Conservation (phyloP, 2,113 vertebrate species). For the Gracilinanus agilis region DNA sequence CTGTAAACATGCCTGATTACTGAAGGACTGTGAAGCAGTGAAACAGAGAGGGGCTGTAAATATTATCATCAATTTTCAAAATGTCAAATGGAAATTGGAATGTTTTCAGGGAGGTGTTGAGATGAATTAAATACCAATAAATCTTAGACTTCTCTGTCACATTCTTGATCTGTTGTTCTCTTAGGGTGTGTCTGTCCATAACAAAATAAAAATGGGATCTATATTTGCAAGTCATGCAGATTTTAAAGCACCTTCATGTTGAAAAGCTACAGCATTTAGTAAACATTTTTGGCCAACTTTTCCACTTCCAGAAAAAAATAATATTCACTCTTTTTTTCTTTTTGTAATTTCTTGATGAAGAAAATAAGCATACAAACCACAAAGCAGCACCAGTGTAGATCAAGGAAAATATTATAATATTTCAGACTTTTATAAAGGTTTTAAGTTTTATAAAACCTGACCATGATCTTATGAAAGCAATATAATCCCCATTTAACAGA, state of each 20-base stretch:
- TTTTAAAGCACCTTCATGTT: background rate
- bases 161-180: slow-evolving; percentile 8
- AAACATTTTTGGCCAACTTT: background rate
- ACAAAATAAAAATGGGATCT: background rate
- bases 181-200: background rate
- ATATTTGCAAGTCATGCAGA: background rate
- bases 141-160: background rate
- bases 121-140: slow-evolving; percentile 6
- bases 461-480: background rate
- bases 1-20: background rate
- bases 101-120: slow-evolving; percentile 14
- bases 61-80: slow-evolving; percentile 11
- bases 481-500: background rate
- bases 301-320: background rate
- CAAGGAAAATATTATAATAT: background rate
- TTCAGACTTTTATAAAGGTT: background rate
- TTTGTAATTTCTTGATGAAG: background rate
- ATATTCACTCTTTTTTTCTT: background rate
- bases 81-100: slow-evolving; percentile 16
- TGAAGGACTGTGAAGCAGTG: background rate
- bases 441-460: background rate
- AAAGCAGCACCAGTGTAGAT: background rate
- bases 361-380: background rate
- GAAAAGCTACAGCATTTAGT: background rate
- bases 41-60: background rate